These are phyloP conservation scores for Caenorhabditis tropicalis DNA, from an alignment of 1,140 invertebrate genomes.

Conservation along the genomic window DNA sequence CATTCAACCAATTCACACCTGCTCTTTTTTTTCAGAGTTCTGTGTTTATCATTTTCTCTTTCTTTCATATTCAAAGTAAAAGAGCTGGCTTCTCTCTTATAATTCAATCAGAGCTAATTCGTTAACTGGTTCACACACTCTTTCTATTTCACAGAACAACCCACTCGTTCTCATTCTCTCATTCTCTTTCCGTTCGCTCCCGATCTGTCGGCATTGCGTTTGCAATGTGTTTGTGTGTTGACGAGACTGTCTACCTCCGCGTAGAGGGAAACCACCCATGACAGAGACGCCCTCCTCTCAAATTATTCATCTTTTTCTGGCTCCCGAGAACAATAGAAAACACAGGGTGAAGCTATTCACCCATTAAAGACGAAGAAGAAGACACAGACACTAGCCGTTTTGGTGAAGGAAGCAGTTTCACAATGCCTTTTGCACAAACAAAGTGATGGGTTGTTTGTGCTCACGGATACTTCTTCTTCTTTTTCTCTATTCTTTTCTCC, in stretches of 20 bases:
- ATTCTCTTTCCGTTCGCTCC: neutral
- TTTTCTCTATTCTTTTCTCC: neutral
- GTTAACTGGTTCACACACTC: too few species aligned
- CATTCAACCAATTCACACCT: too few species aligned
- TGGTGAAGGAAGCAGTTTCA: constrained; percentile 25
- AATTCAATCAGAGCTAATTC: too few species aligned
- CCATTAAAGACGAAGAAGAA: neutral
- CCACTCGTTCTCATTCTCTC: neutral
- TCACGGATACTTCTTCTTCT: constrained; percentile 19
- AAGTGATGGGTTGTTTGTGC: constrained; percentile 44
- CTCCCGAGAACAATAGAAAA: neutral
- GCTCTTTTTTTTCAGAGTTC: too few species aligned
- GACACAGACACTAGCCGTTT: neutral
- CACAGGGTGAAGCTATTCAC: neutral
- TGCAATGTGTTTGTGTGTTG: neutral
- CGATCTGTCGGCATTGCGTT: neutral
- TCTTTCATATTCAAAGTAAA: too few species aligned
- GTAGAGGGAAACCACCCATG: neutral
- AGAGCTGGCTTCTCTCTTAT: too few species aligned
- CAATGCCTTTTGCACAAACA: constrained; percentile 31
- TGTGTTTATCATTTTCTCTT: too few species aligned
- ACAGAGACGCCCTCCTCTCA: neutral
- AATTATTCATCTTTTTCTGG: neutral
- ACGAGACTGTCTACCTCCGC: neutral
- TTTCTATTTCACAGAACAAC: neutral